These are phyloP conservation scores for Urosaurus nigricauda DNA, from an alignment of 2,797 vertebrate genomes.

Conservation along the genomic window DNA sequence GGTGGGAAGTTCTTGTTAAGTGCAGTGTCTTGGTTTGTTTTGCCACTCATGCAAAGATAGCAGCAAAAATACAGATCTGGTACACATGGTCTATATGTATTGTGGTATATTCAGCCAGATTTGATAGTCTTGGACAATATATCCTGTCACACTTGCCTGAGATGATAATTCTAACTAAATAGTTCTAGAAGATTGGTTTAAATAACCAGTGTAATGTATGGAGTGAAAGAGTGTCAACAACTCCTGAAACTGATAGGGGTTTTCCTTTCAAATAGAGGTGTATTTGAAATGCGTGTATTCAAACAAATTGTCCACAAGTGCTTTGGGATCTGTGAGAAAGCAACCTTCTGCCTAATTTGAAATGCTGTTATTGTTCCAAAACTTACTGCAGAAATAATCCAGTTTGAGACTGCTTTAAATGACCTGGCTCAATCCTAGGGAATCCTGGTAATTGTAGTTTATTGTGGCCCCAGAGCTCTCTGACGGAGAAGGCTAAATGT, in stretches of 20 bases:
- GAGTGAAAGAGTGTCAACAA: accelerated
- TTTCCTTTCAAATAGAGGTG: neutral
- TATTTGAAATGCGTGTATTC: neutral
- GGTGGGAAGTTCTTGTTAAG: neutral
- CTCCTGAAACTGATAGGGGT: neutral
- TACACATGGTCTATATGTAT: neutral
- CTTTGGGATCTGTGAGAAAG: neutral
- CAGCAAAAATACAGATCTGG: neutral
- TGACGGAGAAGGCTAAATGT: no score
- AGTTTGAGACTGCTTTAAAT: no score
- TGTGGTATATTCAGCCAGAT: neutral
- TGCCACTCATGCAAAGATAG: no score
- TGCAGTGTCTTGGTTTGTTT: neutral
- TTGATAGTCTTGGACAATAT: neutral
- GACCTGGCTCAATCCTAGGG: no score
- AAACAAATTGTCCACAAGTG: neutral
- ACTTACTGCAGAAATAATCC: no score
- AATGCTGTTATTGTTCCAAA: neutral
- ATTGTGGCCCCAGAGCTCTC: no score
- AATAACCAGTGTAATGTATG: accelerated
- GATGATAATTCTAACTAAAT: conserved; percentile 10
- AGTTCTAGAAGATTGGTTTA: conserved; percentile 15
- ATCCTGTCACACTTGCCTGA: neutral
- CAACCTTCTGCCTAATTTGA: neutral
- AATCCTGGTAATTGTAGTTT: no score